Percentiles rank a stretch among this genome's conserved stretches.
Conservation (phyloP, 53 echinoderm and acorn worm genomes). For the Crossaster papposus region DNA sequence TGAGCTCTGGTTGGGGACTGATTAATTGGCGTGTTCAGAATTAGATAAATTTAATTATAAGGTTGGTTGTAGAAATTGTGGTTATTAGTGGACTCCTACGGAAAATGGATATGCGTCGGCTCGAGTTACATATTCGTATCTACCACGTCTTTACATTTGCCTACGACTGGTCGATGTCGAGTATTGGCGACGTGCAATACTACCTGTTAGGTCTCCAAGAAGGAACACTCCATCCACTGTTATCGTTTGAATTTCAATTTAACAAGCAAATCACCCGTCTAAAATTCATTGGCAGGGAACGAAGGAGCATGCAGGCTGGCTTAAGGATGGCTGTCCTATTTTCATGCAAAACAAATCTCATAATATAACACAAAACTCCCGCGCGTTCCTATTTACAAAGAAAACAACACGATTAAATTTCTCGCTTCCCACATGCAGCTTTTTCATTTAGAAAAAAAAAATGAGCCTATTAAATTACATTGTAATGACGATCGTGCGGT, state of each 20-base stretch:
- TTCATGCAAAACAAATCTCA: constrained; percentile 34
- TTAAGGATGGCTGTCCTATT: not conserved
- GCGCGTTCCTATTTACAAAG: constrained; percentile 12
- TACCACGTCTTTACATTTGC: no score
- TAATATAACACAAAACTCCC: not conserved
- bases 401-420: constrained; percentile 4
- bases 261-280: not conserved
- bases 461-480: constrained; percentile 1
- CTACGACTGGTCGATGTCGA: no score
- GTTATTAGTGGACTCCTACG: no score
- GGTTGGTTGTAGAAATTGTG: no score
- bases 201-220: no score
- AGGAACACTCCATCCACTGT: not conserved
- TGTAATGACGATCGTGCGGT: not conserved
- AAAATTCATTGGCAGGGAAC: not conserved
- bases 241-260: not conserved
- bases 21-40: no score
- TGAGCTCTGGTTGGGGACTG: no score
- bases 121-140: no score
- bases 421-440: not conserved
- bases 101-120: no score
- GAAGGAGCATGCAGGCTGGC: not conserved
- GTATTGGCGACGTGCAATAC: no score
- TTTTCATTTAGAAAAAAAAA: not conserved
- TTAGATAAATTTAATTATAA: no score